Conservation (phyloP, 2,888 invertebrate genomes). For the Hermodice carunculata region DNA sequence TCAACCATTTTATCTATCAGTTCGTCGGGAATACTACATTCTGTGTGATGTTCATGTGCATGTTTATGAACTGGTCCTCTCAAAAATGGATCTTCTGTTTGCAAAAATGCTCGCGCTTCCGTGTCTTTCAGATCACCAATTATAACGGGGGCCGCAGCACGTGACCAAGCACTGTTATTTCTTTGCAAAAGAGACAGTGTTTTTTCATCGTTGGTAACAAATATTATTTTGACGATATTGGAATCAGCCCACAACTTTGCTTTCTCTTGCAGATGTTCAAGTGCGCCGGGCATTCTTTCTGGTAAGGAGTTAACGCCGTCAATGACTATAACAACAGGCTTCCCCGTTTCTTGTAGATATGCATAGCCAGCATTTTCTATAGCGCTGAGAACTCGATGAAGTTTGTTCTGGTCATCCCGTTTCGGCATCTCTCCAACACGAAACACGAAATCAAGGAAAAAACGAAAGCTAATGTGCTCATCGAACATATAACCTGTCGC, state of each 20-base stretch:
- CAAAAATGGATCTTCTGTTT: not conserved
- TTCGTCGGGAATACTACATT: slow-evolving; percentile 21
- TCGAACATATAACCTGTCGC: slow-evolving; percentile 39
- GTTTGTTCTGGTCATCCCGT: slow-evolving; percentile 25
- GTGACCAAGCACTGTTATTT: slow-evolving; percentile 36
- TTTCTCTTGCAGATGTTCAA: slow-evolving; percentile 33
- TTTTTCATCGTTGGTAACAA: slow-evolving; percentile 37
- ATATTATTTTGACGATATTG: slow-evolving; percentile 39
- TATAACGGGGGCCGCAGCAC: slow-evolving; percentile 33
- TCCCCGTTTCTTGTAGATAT: slow-evolving; percentile 20
- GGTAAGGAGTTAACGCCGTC: slow-evolving; percentile 32
- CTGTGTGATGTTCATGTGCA: too few species aligned
- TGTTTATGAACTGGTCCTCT: too few species aligned
- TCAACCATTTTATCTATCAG: slow-evolving; percentile 22
- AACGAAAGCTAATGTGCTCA: slow-evolving; percentile 41
- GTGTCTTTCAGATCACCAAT: slow-evolving; percentile 28
- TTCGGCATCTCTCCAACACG: slow-evolving; percentile 35
- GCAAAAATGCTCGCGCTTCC: slow-evolving; percentile 32
- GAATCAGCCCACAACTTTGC: slow-evolving; percentile 45
- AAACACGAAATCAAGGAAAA: slow-evolving; percentile 36
- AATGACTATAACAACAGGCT: slow-evolving; percentile 39
- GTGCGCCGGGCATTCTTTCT: slow-evolving; percentile 28
- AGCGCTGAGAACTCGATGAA: slow-evolving; percentile 36
- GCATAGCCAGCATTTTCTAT: slow-evolving; percentile 38
- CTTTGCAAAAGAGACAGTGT: slow-evolving; percentile 26